Evolutionary conservation across 2,113 vertebrate genomes (phyloP), one percentile per base, ranked within the genome.

Genomic region (Notechis scutatus): DNA sequence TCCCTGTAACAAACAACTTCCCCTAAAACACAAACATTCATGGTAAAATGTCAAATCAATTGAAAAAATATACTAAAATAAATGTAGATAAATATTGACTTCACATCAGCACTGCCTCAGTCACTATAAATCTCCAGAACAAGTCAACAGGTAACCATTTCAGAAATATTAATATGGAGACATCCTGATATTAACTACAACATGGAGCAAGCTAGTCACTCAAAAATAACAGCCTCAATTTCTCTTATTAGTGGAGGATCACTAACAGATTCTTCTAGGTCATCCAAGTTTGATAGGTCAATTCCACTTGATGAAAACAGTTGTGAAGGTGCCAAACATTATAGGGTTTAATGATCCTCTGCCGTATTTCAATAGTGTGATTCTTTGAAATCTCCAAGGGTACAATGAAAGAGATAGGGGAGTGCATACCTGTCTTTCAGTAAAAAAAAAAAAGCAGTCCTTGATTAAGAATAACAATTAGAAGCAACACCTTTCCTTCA

Each of bases 401-500:
- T 39, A 50, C 85, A 87, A 5, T 87, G 85, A 87, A 50, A 50
- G 24, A 29, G 85, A 87, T 5, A 87, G 4, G 85, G 12, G 24
- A 87, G 2, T 39, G 6, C 15, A 39, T 39, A 18, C 34, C 15
- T 39, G 69, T 39, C 34, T 18, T 18, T 81, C 90, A 90, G 59
- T 90, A 89, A 81, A 55, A 91, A 47, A 47, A 47, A 47, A 47
- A 69, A 0, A 0, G 85, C 94, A 0, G 0, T 88, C 3, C 39
- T 54, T 0, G 90, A 74, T 74, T 74, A 39, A 69, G 64, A 81
- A 81, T 39, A 81, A 7, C 69, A 95, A 93, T 96, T 90, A 93
- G 94, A 94, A 88, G 89, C 0, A 1, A 34, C 55, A 91, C 91
- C 0, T 0, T 89, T 47, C 29, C 64, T 94, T 95, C 92, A 94